These are phyloP conservation scores for Hydrocynus forskahlii DNA, from an alignment of 2,797 vertebrate genomes.

Conservation along the genomic window DNA sequence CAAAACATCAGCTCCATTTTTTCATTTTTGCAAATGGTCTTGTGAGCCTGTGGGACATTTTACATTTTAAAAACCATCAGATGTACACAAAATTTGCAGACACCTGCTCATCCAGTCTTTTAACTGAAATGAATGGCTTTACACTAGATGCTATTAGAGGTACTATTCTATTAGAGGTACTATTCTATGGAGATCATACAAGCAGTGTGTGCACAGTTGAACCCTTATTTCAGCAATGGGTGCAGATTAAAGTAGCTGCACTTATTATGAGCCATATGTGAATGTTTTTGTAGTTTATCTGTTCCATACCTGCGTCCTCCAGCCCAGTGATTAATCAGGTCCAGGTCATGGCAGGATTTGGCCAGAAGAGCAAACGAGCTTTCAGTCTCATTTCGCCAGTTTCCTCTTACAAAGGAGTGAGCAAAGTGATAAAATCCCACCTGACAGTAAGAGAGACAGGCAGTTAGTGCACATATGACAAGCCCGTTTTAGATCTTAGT, in stretches of 20 bases:
- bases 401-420: constrained; percentile 87
- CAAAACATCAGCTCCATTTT: not conserved
- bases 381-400: constrained; percentile 85
- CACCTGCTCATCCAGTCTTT: not conserved
- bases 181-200: too few species aligned
- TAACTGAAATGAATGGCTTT: not conserved
- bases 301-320: constrained; percentile 76
- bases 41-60: constrained; percentile 4
- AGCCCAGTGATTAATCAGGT: constrained; percentile 85
- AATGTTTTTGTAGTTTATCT: not conserved
- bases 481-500: not conserved
- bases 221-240: too few species aligned
- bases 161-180: too few species aligned
- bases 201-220: too few species aligned
- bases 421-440: constrained; percentile 87
- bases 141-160: too few species aligned
- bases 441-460: constrained; percentile 63
- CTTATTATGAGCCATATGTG: not conserved
- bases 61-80: not conserved
- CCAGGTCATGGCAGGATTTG: constrained; percentile 87
- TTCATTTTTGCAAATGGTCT: not conserved
- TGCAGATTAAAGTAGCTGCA: not conserved
- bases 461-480: not conserved
- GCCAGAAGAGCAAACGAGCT: constrained; percentile 85
- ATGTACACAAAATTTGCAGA: too few species aligned